Evolutionary conservation across 1,140 invertebrate species (phyloP).

Genomic region (Aradophagus sp.): DNA sequence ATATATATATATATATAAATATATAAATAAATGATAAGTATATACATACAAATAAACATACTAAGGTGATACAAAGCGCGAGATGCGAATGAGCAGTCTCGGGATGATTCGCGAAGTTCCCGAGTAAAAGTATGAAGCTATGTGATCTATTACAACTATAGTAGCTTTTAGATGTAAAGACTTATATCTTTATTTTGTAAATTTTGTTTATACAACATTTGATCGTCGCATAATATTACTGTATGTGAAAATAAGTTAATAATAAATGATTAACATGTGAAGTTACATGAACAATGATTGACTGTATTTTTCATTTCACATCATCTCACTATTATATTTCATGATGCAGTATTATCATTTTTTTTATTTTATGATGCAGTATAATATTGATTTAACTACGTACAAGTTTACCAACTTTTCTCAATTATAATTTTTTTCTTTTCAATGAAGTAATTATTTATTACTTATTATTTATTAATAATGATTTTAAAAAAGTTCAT

Average conservation of each 20-base stretch:
- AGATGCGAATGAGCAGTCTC: conserved; percentile 60
- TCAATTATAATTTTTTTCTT: too few species aligned
- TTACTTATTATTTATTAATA: too few species aligned
- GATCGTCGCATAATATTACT: conserved; percentile 76
- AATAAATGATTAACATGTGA: conserved; percentile 76
- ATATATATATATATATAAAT: conserved; percentile 47
- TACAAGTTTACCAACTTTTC: too few species aligned
- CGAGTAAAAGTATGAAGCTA: conserved; percentile 73
- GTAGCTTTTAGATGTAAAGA: conserved; percentile 76
- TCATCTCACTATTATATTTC: too few species aligned
- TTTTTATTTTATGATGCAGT: too few species aligned
- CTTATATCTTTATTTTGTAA: conserved; percentile 76
- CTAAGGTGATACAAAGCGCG: conserved; percentile 63
- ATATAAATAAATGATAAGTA: conserved; percentile 57
- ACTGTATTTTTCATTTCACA: too few species aligned
- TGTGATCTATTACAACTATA: conserved; percentile 75
- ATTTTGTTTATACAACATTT: conserved; percentile 77
- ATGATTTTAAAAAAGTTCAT: too few species aligned
- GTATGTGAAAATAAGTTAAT: conserved; percentile 76
- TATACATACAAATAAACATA: conserved; percentile 64
- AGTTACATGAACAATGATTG: too few species aligned
- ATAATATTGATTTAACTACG: too few species aligned
- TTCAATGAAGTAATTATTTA: too few species aligned
- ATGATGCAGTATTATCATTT: too few species aligned
- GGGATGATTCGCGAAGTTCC: conserved; percentile 62